These are phyloP conservation scores for Zophobas morio DNA, from an alignment of 1,140 invertebrate genomes.

Conservation along the genomic window DNA sequence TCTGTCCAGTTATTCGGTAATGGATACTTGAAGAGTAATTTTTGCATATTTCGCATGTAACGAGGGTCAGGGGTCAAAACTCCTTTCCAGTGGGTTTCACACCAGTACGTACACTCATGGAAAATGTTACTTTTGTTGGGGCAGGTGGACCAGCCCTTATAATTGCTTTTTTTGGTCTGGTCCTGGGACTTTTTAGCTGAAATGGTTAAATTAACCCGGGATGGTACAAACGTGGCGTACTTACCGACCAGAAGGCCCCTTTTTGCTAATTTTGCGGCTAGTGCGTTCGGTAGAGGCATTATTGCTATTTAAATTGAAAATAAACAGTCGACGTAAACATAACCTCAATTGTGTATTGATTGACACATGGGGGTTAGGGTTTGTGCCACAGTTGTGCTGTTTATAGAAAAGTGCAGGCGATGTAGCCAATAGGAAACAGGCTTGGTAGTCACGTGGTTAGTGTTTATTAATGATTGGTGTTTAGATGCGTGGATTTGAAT, in stretches of 20 bases:
- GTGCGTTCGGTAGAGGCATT: slow-evolving; percentile 89
- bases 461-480: too few species aligned
- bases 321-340: slow-evolving; percentile 2
- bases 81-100: slow-evolving; percentile 90
- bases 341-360: slow-evolving; percentile 24
- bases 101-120: slow-evolving; percentile 93
- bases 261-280: slow-evolving; percentile 88
- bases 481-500: too few species aligned
- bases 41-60: slow-evolving; percentile 82
- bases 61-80: slow-evolving; percentile 79
- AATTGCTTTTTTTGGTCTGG: slow-evolving; percentile 69
- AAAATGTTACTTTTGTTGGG: slow-evolving; percentile 97
- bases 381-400: too few species aligned
- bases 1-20: slow-evolving; percentile 94
- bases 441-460: too few species aligned
- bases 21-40: slow-evolving; percentile 91
- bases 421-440: too few species aligned
- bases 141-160: slow-evolving; percentile 83
- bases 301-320: slow-evolving; percentile 6
- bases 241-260: slow-evolving; percentile 79
- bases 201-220: slow-evolving; percentile 72
- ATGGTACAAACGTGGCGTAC: slow-evolving; percentile 76
- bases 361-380: too few species aligned
- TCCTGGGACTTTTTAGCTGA: slow-evolving; percentile 57
- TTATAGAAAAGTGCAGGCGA: too few species aligned